Conservation (phyloP, 2,888 invertebrate species). For the Rotaria macrura region DNA sequence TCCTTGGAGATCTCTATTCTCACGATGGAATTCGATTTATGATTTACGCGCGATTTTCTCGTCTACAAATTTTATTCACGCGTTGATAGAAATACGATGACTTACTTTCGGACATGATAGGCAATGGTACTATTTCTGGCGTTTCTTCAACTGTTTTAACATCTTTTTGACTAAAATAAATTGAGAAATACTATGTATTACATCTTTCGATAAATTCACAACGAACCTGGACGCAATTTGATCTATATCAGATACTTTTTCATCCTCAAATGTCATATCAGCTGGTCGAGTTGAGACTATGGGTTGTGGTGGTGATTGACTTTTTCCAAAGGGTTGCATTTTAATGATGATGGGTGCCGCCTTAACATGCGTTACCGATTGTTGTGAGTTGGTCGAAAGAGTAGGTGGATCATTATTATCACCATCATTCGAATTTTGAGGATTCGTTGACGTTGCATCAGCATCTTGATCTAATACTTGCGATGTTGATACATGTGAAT, state of each 20-base stretch:
- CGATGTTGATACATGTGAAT: background rate
- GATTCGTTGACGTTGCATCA: background rate
- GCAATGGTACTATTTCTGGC: background rate
- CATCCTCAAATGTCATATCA: constrained; percentile 10
- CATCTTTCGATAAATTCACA: no score
- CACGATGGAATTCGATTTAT: no score
- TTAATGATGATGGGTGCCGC: background rate
- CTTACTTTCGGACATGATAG: background rate
- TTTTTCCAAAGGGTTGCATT: background rate
- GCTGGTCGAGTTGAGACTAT: background rate
- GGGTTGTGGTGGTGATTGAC: background rate
- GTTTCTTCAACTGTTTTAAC: background rate
- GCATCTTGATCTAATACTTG: background rate
- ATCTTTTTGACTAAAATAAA: background rate
- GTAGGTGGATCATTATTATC: background rate
- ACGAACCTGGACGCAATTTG: background rate
- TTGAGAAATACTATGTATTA: no score
- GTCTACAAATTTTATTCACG: no score
- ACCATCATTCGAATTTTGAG: background rate
- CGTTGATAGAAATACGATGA: background rate
- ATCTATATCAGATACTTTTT: background rate
- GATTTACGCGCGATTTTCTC: no score
- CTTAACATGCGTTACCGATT: background rate
- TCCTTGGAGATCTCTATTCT: no score
- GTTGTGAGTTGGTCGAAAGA: background rate